Evolutionary conservation across 2,888 invertebrate genomes (phyloP), one percentile per base, ranked within the genome.

Genomic region (Osmoderma eremita): DNA sequence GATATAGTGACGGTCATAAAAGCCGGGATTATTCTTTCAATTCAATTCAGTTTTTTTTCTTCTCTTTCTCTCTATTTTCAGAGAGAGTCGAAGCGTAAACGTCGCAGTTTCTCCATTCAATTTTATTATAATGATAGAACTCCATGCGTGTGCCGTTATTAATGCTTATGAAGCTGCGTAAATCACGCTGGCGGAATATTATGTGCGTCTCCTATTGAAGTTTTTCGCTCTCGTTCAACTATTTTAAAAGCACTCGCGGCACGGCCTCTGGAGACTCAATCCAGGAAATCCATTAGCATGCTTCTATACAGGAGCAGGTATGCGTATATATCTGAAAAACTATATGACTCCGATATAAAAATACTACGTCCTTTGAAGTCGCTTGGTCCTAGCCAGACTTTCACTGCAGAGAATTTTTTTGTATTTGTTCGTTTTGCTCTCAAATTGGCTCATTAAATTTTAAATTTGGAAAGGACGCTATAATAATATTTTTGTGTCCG

Each of bases 71-170:
- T 30, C 30, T 30, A 30, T 30, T 6, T 50, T 20, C 22, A 36
- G 5, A 12, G 30, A 53, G 12, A 22, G 30, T 24, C 13, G 0
- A 12, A 12, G 12, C 50, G 17, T 53, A 38, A 36, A 36, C 51
- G 36, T 53, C 51, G 51, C 51, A 30, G 36, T 53, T 17, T 53
- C 51, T 53, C 36, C 15, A 15, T 36, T 53, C 36, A 17, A 38
- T 53, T 53, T 53, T 53, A 53, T 53, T 53, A 53, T 38, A 38
- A 53, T 38, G 51, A 53, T 36, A 53, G 30, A 30, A 1, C 36
- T 13, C 36, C 17, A 17, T 38, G 51, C 51, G 36, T 36, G 51
- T 30, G 30, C 10, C 36, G 36, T 36, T 53, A 53, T 53, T 53
- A 30, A 53, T 53, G 17, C 36, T 53, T 36, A 30, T 53, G 51